Base-by-base conservation (phyloP, 2,797 vertebrate genomes). In the Anguilla marmorata region DNA sequence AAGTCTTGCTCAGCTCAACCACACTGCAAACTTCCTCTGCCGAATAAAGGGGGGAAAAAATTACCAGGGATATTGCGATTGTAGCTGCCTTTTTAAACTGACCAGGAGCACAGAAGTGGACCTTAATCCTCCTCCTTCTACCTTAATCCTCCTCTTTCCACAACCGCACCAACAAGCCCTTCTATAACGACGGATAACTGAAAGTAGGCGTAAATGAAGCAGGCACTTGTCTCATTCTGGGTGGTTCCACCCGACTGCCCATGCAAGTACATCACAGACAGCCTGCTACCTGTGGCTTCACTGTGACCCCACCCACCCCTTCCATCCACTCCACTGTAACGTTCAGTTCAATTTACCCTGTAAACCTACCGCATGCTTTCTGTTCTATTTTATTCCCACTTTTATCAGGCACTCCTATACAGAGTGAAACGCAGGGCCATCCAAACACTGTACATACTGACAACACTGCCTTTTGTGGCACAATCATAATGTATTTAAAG, bases 211-310 rank as follows among this genome's bases (percentile, higher is more conserved):
- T 11, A 30, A 33, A 76, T 3, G 30, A 76, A 11, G 72, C 30
- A 33, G 72, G 9, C 9, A 14, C 33, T 30, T 2, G 9, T 24
- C 72, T 30, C 30, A 33, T 74, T 74, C 2, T 12, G 69, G 30
- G 30, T n/a, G 11, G 69, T 33, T 72, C 24, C 50, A 7, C 41
- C 66, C 63, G 30, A 27, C 66, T 76, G 48, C 48, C 74, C 69
- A 69, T 69, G 41, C 21, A 86, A 86, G 66, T 86, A 58, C 33
- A 56, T 66, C 58, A 41, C 11, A 41, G 74, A 79, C 33, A 16
- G 50, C 50, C 50, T 5, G 37, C 30, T 79, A 79, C 74, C 33
- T 41, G 30, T 37, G 7, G 9, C 37, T 79, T 14, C 37, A 79
- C 63, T 69, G 63, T 60, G 58, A 60, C 14, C 3, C 58, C 14